Evolutionary conservation across 2,113 vertebrate genomes (phyloP), one percentile per base, ranked within the genome.

Genomic region (Chaetorhynchus papuensis): DNA sequence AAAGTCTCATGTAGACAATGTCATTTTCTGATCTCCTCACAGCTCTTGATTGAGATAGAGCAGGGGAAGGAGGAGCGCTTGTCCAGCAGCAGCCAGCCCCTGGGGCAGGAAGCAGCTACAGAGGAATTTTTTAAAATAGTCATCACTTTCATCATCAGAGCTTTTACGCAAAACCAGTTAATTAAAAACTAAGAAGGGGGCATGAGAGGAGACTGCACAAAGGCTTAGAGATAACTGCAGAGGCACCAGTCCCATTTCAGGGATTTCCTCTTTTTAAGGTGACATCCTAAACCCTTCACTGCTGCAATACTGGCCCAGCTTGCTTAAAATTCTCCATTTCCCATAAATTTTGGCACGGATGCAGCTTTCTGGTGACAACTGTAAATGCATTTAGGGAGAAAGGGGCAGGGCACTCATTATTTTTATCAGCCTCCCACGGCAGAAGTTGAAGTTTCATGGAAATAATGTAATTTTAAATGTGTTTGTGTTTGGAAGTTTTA

Each of bases 121-220:
- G 69, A 96, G 53, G 91, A 91, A 88, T 87, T 97, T 95, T 95
- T 94, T 35, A 93, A 97, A 97, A 98, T 78, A 96, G 82, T 85
- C 10, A 3, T 96, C 87, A 78, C 91, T 93, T 97, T 85, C 70
- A 79, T 11, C 7, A 15, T 69, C 66, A 80, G 41, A 88, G 39
- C 9, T 95, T 93, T 95, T 70, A 89, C 6, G 2, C 56, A 85
- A 92, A 96, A 90, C 1, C 21, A 35, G 14, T 57, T 75, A 71
- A 72, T 76, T 72, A 30, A 57, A 89, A 71, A 59, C 47, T 8
- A 66, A 85, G 53, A 68, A 39, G 19, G 12, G 30, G 13, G 5
- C 10, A 27, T 72, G 57, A 90, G 53, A 89, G 14, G 11, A 92
- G 50, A 44, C 52, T 64, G 33, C 4, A 11, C 44, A 65, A 69